Evolutionary conservation across 2,888 invertebrate species (phyloP), one percentile per base, ranked within the genome.

Genomic region (Mimachlamys varia): DNA sequence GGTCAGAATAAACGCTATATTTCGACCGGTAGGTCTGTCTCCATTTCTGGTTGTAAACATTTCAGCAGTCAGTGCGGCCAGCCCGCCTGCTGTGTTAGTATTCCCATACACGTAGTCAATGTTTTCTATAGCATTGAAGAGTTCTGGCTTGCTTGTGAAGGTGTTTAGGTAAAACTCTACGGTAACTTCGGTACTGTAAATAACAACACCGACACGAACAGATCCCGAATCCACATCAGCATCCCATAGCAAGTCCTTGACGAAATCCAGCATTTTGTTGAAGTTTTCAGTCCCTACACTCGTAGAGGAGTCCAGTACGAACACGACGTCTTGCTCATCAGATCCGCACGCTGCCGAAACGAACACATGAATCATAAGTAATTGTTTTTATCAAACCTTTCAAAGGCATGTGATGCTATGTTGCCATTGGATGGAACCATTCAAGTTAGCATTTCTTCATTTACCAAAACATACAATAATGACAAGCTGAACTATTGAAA

Each of bases 291-390:
- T 93, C 88, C 95, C 95, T 13, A 96, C 96, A 94, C 95, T 95
- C 37, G 96, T 96, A 10, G 96, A 96, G 2, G 95, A 93, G 91
- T 96, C 96, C 76, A 96, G 93, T 17, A 96, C 94, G 90, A 96
- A 95, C 0, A 96, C 95, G 15, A 96, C 91, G 90, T 96, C 96
- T 10, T 95, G 94, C 33, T 92, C 93, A 17, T 93, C 93, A 12
- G 92, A 91, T 13, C 92, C 93, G 91, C 95, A 95, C 37, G 91
- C 93, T 93, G n/a, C n/a, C n/a, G n/a, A n/a, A n/a, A n/a, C n/a
- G n/a, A n/a, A n/a, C n/a, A n/a, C n/a, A n/a, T n/a, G 91, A 37
- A 89, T 44, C 7, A n/a, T 19, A 15, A 53, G 44, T 5, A 44
- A 5, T 5, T 44, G 44, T 44, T 44, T 44, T 44, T 44, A 44